These are phyloP conservation scores for Caenorhabditis sp. DNA, from an alignment of 2,888 invertebrate species.

Conservation along the genomic window DNA sequence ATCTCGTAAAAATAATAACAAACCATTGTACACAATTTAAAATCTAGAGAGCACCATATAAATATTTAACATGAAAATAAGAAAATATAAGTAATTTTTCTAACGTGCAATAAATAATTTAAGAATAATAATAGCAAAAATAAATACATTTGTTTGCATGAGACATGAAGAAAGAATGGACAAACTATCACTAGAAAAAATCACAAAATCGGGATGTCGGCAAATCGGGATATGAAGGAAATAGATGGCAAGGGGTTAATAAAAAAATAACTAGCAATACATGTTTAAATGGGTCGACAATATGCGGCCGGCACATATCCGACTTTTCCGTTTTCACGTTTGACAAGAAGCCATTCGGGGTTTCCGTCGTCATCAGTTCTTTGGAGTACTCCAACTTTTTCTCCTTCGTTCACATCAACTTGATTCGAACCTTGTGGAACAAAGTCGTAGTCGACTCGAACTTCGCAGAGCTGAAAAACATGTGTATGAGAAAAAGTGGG, in stretches of 20 bases:
- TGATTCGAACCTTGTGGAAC: conserved; percentile 57
- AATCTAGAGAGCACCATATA: conserved; percentile 5
- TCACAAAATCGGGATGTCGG: too few species aligned
- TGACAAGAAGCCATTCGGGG: conserved; percentile 60
- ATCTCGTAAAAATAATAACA: too few species aligned
- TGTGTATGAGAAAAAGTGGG: too few species aligned
- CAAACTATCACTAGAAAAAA: too few species aligned
- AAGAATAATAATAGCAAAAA: not conserved
- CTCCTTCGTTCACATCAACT: conserved; percentile 51
- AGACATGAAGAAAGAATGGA: too few species aligned
- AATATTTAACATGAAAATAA: not conserved
- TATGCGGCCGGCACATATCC: conserved; percentile 64
- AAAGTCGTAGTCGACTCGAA: conserved; percentile 55
- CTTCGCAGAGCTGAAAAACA: conserved; percentile 42
- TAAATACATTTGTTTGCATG: not conserved
- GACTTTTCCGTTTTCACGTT: conserved; percentile 27
- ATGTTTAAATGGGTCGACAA: conserved; percentile 33
- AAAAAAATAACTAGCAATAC: not conserved
- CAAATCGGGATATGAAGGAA: not conserved
- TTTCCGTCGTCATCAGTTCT: conserved; percentile 61
- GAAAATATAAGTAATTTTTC: not conserved
- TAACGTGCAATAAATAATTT: not conserved
- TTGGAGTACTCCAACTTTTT: conserved; percentile 44
- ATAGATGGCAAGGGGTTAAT: not conserved
- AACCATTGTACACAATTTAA: not conserved